Evolutionary conservation across 1,140 invertebrate species (phyloP).

Genomic region (Drosophila mojavensis): DNA sequence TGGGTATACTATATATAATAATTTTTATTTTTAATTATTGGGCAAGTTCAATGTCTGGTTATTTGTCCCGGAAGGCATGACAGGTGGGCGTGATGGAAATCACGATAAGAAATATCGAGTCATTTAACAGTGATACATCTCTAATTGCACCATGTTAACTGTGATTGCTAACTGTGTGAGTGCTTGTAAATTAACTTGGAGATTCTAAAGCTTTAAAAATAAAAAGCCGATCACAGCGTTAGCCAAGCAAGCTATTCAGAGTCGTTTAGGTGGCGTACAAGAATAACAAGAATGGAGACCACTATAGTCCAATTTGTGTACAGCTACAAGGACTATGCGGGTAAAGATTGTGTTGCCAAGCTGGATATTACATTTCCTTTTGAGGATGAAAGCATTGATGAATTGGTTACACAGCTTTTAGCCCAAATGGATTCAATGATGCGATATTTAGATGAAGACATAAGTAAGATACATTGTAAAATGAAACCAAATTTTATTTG

Average conservation of each 20-base stretch:
- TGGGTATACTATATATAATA: too few species aligned
- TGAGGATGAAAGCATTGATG: slow-evolving; percentile 77
- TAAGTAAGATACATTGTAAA: slow-evolving; percentile 64
- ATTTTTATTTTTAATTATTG: too few species aligned
- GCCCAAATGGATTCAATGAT: slow-evolving; percentile 84
- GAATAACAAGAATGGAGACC: slow-evolving; percentile 15
- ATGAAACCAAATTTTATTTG: neutral
- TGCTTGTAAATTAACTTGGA: neutral
- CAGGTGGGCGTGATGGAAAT: too few species aligned
- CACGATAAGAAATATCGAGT: too few species aligned
- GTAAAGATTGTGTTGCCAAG: slow-evolving; percentile 42
- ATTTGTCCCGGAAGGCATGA: too few species aligned
- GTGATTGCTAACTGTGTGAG: neutral
- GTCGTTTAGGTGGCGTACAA: neutral
- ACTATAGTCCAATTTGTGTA: slow-evolving; percentile 63
- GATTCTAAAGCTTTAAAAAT: neutral
- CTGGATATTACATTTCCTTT: slow-evolving; percentile 78
- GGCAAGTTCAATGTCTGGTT: too few species aligned
- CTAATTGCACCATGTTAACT: neutral
- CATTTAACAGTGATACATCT: neutral
- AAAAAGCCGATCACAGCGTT: neutral
- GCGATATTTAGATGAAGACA: slow-evolving; percentile 83
- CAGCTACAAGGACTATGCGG: slow-evolving; percentile 69
- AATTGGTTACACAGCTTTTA: slow-evolving; percentile 83
- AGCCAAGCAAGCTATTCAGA: neutral